These are phyloP conservation scores for Phodopus roborovskii DNA, from an alignment of 2,113 vertebrate genomes.

Conservation along the genomic window DNA sequence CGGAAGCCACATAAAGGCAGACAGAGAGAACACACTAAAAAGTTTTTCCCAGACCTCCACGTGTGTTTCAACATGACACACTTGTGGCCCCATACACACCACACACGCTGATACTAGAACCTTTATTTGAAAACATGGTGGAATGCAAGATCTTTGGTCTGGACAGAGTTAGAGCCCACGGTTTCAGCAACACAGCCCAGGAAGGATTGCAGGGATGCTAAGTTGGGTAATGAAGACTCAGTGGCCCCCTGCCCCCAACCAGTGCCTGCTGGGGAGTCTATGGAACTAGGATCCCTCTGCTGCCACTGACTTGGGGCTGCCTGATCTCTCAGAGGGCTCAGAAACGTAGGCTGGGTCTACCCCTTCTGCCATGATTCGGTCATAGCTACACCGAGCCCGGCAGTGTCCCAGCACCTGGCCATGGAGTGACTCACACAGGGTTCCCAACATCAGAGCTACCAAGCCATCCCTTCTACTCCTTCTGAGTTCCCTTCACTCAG, in stretches of 20 bases:
- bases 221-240: neutral
- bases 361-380: neutral
- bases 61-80: neutral
- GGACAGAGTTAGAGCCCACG: neutral
- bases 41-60: too few relatives aligned
- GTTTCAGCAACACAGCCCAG: neutral
- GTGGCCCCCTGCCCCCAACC: neutral
- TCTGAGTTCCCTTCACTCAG: neutral
- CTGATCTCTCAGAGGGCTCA: neutral
- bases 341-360: neutral
- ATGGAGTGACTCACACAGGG: neutral
- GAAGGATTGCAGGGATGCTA: rapidly evolving
- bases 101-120: neutral
- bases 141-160: neutral
- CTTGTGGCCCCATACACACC: neutral
- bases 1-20: neutral
- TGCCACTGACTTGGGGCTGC: neutral
- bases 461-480: neutral
- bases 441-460: neutral
- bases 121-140: neutral
- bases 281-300: rapidly evolving
- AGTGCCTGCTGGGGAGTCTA: rapidly evolving
- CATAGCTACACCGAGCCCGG: neutral
- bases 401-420: neutral
- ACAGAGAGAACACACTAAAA: neutral